Evolutionary conservation across 2,113 vertebrate species (phyloP), one percentile per base, ranked within the genome.

Genomic region (Melanostigma gelatinosum): DNA sequence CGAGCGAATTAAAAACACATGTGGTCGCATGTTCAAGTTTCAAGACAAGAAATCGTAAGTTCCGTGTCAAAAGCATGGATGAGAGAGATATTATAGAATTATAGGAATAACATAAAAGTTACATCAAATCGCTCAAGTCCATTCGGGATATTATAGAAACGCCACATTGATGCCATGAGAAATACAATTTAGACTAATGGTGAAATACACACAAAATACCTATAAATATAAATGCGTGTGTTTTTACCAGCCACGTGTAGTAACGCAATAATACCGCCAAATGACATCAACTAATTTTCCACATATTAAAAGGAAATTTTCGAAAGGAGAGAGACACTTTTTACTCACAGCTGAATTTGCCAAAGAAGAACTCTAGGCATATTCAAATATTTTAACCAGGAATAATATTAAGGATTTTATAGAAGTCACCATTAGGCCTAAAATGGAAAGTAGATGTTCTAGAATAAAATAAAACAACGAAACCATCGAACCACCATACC

Each of bases 41-140:
- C 8, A 11, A 22, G 18, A 50, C 13, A 60, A 55, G 15, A 54
- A 65, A 75, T 74, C 20, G 55, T 70, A 86, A 86, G 61, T 83
- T 79, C 68, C 16, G 20, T 42, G 15, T 65, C 8, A 4, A 64
- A 40, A 7, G 42, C 20, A 29, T 48, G 3, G 10, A 16, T 20
- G 22, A 13, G 6, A 29, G 11, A 50, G 58, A 7, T 1, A 62
- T 36, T 15, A n/a, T 3, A 15, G 18, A 18, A 50, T 4, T 8
- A 52, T 10, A 12, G 1, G 3, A 20, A 42, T 64, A 8, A 64
- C 12, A 27, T 22, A 22, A 8, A 57, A 18, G 8, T 36, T 4
- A 42, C 10, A 27, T 11, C 6, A 24, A 24, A 55, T 57, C 3
- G n/a, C 5, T n/a, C 46, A 38, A 4, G 15, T 66, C 3, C 4